Evolutionary conservation across 2,113 vertebrate genomes (phyloP).

Genomic region (human): GRCh38 chr12:119152501-119153000

Average conservation of each 20-base stretch:
- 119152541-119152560: background rate
- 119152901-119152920: background rate
- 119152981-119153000: background rate
- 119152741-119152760: background rate
- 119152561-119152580: background rate
- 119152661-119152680: background rate
- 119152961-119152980: background rate
- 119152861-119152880: background rate
- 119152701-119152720: background rate
- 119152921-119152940: background rate
- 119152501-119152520: background rate
- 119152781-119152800: background rate
- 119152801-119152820: background rate
- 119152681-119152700: background rate
- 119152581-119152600: background rate
- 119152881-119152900: background rate
- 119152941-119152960: background rate
- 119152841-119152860: background rate
- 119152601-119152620: background rate
- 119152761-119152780: background rate
- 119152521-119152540: background rate
- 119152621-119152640: background rate
- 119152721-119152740: background rate
- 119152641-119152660: background rate
- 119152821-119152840: background rate